Evolutionary conservation across 2,113 vertebrate genomes (phyloP).

Genomic region (Eonycteris spelaea): DNA sequence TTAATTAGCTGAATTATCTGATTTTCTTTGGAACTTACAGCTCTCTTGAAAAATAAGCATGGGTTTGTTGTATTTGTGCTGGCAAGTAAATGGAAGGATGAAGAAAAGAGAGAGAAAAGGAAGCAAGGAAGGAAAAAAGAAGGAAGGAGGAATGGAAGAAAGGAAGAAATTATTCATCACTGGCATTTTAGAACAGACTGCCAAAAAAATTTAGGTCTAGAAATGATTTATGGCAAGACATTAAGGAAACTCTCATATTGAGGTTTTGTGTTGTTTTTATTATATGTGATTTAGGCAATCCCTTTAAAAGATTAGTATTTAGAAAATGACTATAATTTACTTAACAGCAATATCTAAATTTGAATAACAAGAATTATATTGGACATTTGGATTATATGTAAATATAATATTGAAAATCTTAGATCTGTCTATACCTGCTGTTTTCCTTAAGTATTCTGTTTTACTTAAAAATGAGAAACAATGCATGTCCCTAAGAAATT

Average conservation of each 20-base stretch:
- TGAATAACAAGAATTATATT: neutral
- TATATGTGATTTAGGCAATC: neutral
- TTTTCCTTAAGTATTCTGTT: constrained; percentile 9
- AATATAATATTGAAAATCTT: neutral
- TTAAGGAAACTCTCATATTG: neutral
- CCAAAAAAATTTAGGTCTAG: neutral
- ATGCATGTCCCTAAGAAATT: neutral
- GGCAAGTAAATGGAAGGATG: neutral
- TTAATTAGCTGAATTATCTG: constrained; percentile 5
- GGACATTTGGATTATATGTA: neutral
- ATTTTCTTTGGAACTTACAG: neutral
- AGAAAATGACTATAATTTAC: neutral
- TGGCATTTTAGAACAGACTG: neutral
- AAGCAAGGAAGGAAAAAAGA: neutral
- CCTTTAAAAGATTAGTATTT: constrained; percentile 23
- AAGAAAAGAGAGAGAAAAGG: accelerated
- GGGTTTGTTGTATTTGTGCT: neutral
- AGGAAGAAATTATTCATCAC: neutral
- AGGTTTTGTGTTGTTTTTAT: neutral
- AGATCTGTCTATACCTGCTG: neutral
- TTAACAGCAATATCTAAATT: neutral
- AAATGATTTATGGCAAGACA: neutral
- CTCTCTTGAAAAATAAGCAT: neutral
- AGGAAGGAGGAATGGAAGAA: neutral
- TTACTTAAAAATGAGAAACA: neutral